phyloP scores from a whole-genome alignment of 2,113 vertebrate genomes.

The Prolemur simus region DNA sequence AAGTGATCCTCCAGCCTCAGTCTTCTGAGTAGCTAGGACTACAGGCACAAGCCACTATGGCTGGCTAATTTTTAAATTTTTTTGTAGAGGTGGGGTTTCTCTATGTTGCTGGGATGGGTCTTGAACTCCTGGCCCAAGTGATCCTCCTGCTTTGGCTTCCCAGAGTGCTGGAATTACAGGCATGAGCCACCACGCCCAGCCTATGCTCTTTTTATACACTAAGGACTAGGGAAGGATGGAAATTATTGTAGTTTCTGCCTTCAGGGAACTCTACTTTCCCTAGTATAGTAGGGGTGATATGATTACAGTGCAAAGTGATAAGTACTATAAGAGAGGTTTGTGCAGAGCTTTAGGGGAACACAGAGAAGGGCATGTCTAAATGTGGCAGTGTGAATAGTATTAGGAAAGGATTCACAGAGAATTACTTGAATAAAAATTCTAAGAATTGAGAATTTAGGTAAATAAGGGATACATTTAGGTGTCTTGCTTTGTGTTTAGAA shows the following conservation, averaged over 20 bases:
- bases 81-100: no score
- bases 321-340: background rate
- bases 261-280: background rate
- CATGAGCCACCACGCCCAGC: no score
- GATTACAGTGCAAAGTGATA: background rate
- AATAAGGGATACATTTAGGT: background rate
- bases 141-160: no score
- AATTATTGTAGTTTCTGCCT: background rate
- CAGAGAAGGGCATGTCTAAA: background rate
- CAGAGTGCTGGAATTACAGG: no score
- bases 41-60: no score
- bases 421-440: background rate
- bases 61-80: no score
- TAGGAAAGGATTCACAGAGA: background rate
- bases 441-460: slow-evolving; percentile 13
- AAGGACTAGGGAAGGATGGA: background rate
- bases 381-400: background rate
- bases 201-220: background rate
- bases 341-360: background rate
- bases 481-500: background rate
- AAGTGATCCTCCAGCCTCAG: no score
- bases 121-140: no score
- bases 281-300: background rate
- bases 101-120: no score
- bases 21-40: no score